Conservation (phyloP, 2,888 invertebrate species). For the Erebia palarica region DNA sequence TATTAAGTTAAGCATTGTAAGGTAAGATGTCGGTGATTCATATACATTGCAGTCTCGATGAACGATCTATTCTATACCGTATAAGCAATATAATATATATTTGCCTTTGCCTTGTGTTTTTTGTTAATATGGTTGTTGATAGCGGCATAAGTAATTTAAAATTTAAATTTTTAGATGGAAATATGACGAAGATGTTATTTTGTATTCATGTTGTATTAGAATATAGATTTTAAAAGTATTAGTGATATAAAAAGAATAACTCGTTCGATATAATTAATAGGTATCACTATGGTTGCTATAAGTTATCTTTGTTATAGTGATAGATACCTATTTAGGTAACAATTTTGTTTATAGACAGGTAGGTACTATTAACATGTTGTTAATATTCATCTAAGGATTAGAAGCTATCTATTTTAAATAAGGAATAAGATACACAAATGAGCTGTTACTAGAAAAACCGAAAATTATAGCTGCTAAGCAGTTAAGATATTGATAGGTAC, state of each 20-base stretch:
- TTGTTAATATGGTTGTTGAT: conserved; percentile 40
- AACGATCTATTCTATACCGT: conserved; percentile 45
- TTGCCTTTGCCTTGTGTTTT: conserved; percentile 44
- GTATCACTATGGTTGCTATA: too few species aligned
- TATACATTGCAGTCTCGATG: conserved; percentile 33
- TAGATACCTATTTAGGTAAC: too few species aligned
- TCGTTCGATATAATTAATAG: not conserved
- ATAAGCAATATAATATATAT: conserved; percentile 48
- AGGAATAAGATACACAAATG: too few species aligned
- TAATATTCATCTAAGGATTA: too few species aligned
- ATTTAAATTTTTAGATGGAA: conserved; percentile 41
- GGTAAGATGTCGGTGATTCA: conserved; percentile 41
- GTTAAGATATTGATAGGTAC: too few species aligned
- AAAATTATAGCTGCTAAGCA: too few species aligned
- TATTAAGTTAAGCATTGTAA: conserved; percentile 27
- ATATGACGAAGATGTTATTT: conserved; percentile 35
- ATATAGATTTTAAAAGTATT: conserved; percentile 2
- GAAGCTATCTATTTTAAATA: too few species aligned
- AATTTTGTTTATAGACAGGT: too few species aligned
- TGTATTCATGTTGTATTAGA: conserved; percentile 8
- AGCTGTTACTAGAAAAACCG: too few species aligned
- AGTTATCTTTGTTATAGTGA: too few species aligned
- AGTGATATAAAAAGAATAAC: conserved; percentile 6
- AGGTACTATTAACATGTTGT: too few species aligned
- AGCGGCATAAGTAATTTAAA: conserved; percentile 40